Conservation (phyloP, 2,888 invertebrate genomes). For the Abrostola triplasia region DNA sequence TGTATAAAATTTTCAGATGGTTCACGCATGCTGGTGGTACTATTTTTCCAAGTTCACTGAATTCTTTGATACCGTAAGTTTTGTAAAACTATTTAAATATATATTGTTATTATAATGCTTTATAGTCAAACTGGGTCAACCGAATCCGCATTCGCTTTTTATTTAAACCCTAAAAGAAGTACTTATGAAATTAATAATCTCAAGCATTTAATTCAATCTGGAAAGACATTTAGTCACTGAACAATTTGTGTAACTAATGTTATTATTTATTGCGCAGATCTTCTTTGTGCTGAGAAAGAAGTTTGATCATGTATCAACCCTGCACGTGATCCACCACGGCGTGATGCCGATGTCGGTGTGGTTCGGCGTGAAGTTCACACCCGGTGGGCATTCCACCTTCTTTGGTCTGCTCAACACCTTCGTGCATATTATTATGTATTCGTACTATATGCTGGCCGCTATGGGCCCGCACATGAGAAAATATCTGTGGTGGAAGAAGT, state of each 20-base stretch:
- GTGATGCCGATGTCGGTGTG: constrained; percentile 99
- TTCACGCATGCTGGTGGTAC: constrained; percentile 98
- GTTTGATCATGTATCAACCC: constrained; percentile 96
- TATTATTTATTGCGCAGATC: constrained; percentile 87
- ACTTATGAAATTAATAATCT: background rate
- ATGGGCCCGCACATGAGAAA: constrained; percentile 95
- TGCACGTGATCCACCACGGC: constrained; percentile 98
- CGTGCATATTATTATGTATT: constrained; percentile 99
- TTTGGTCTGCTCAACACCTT: constrained; percentile 98
- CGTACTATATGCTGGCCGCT: constrained; percentile 97
- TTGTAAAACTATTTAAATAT: constrained; percentile 7
- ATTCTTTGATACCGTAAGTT: constrained; percentile 97
- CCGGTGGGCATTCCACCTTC: constrained; percentile 98
- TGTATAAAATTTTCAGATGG: constrained; percentile 92
- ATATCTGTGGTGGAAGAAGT: constrained; percentile 98
- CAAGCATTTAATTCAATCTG: background rate
- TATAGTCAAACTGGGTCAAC: no score
- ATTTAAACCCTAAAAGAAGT: no score
- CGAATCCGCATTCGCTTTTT: no score
- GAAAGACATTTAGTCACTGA: background rate
- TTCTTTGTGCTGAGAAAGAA: constrained; percentile 98
- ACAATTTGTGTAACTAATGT: background rate
- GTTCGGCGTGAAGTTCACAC: constrained; percentile 98
- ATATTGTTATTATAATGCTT: no score
- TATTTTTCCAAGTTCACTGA: constrained; percentile 98